A percentile compares a stretch with the other conserved stretches of the same genome.
Evolutionary conservation across 2,797 vertebrate species (phyloP).

Genomic region (Smutsia gigantea): DNA sequence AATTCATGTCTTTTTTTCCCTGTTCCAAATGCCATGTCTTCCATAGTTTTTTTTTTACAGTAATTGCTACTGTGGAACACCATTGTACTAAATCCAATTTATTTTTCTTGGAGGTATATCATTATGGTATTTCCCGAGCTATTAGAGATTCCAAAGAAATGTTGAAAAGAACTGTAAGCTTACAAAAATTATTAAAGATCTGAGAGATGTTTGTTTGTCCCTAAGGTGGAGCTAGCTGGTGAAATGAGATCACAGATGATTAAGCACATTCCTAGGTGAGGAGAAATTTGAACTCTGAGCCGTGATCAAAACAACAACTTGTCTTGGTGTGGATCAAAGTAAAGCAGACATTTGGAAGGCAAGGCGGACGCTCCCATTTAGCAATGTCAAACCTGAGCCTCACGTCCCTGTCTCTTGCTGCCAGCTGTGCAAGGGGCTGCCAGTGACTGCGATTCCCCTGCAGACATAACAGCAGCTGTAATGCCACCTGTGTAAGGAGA

Average conservation of each 20-base stretch:
- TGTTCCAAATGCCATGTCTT: not conserved
- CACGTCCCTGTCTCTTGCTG: not conserved
- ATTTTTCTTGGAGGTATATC: not conserved
- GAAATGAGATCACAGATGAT: not conserved
- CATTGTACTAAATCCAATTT: not conserved
- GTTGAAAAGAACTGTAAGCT: not conserved
- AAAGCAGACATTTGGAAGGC: conserved; percentile 44
- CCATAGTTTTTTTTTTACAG: not conserved
- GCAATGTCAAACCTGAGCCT: conserved; percentile 59
- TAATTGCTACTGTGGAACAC: not conserved
- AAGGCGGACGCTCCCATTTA: conserved; percentile 61
- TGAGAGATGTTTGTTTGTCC: not conserved
- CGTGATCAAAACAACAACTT: not conserved
- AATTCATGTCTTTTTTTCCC: not conserved
- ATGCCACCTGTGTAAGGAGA: conserved; percentile 71
- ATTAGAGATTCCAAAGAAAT: not conserved
- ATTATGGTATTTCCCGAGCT: not conserved
- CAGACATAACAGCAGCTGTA: conserved; percentile 74
- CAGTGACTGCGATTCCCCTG: conserved; percentile 64
- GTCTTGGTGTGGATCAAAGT: not conserved
- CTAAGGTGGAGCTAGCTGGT: not conserved
- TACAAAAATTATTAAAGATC: not conserved
- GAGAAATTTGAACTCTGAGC: conserved; percentile 59
- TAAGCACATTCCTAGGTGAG: not conserved
- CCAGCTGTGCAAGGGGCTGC: conserved; percentile 66